A percentile compares a stretch with the other conserved stretches of the same genome.
Evolutionary conservation across 2,888 invertebrate species (phyloP).

Genomic region (Apantesis nais): DNA sequence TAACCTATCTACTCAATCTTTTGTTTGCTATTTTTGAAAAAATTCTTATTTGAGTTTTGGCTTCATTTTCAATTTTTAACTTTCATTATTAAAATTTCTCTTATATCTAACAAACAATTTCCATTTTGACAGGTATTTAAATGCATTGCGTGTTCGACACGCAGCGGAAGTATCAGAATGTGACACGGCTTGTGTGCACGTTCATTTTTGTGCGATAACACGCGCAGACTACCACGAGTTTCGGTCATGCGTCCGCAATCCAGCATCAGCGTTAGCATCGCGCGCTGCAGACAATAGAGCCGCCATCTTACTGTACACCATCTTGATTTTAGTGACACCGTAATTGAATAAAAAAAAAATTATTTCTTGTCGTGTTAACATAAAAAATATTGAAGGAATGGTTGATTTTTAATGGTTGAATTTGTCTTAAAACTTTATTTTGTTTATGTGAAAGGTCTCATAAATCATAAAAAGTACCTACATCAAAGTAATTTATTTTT

Average conservation of each 20-base stretch:
- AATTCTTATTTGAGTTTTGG: neutral
- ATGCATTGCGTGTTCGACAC: slow-evolving; percentile 90
- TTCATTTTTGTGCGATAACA: slow-evolving; percentile 95
- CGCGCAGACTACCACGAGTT: slow-evolving; percentile 93
- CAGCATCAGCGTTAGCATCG: slow-evolving; percentile 90
- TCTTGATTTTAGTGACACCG: slow-evolving; percentile 70
- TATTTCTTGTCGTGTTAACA: neutral
- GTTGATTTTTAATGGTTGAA: neutral
- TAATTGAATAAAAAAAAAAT: slow-evolving; percentile 40
- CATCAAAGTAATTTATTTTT: slow-evolving; percentile 40
- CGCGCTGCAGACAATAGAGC: slow-evolving; percentile 78
- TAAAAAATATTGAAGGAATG: neutral
- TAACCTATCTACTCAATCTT: slow-evolving; percentile 6
- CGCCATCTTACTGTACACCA: slow-evolving; percentile 76
- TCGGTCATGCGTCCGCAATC: slow-evolving; percentile 92
- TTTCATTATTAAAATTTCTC: neutral
- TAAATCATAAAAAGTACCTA: slow-evolving; percentile 28
- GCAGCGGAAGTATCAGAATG: slow-evolving; percentile 84
- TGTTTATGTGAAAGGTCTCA: slow-evolving; percentile 29
- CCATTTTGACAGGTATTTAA: slow-evolving; percentile 87
- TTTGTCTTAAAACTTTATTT: slow-evolving; percentile 1
- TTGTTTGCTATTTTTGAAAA: slow-evolving; percentile 10
- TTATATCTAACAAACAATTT: neutral
- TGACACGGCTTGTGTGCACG: slow-evolving; percentile 91
- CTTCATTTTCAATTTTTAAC: neutral